Conservation (phyloP, 2,888 invertebrate genomes). For the Drosophila prostipennis region DNA sequence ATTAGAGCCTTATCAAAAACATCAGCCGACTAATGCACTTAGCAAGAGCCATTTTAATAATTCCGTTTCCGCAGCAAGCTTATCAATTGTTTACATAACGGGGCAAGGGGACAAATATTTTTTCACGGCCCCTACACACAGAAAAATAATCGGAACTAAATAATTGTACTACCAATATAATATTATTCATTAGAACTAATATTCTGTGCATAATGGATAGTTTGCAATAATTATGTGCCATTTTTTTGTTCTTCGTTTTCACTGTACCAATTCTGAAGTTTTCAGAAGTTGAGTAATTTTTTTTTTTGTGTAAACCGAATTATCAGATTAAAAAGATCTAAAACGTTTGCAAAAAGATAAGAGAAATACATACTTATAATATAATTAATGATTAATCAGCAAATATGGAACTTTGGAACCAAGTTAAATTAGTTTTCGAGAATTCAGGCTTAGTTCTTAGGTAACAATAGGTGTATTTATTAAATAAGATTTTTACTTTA, state of each 20-base stretch:
- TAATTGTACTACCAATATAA: background rate
- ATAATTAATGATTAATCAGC: background rate
- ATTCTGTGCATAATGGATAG: too few relatives aligned
- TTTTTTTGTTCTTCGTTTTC: too few relatives aligned
- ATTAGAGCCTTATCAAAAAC: slow-evolving; percentile 9
- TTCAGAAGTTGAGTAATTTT: background rate
- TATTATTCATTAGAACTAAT: background rate
- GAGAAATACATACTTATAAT: background rate
- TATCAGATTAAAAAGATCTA: background rate
- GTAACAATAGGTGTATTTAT: too few relatives aligned
- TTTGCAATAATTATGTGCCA: too few relatives aligned
- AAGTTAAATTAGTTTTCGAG: background rate
- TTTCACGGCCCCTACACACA: slow-evolving; percentile 5
- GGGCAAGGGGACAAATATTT: slow-evolving; percentile 39
- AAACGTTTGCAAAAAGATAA: background rate
- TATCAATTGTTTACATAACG: slow-evolving; percentile 62
- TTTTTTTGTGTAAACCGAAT: background rate
- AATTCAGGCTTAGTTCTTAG: too few relatives aligned
- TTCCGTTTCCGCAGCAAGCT: slow-evolving; percentile 27
- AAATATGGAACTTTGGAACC: background rate
- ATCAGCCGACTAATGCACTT: slow-evolving; percentile 34
- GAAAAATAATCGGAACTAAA: background rate
- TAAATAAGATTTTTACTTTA: too few relatives aligned
- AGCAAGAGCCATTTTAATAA: slow-evolving; percentile 32
- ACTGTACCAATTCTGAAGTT: too few relatives aligned